phyloP scores from a whole-genome alignment of 2,113 vertebrate genomes.

The Carassius gibelio region DNA sequence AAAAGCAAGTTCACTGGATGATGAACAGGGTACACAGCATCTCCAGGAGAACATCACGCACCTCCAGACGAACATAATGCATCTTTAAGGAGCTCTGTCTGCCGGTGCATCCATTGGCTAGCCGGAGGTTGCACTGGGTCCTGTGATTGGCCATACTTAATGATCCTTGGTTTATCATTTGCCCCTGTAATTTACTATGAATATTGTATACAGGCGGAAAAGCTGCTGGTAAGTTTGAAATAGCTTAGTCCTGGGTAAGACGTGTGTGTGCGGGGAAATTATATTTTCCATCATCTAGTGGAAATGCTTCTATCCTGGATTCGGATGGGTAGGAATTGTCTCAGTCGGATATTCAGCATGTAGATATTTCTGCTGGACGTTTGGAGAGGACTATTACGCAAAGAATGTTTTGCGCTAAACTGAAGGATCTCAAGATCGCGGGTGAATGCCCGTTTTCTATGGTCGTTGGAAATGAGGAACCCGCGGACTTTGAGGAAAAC shows the following conservation, averaged over 20 bases:
- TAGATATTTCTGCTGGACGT: constrained; percentile 54
- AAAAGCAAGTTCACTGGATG: background rate
- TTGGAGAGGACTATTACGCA: constrained; percentile 48
- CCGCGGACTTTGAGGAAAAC: constrained; percentile 77
- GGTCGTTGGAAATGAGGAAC: constrained; percentile 74
- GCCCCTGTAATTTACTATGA: constrained; percentile 70
- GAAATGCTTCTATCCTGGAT: constrained; percentile 53
- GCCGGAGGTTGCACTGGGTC: constrained; percentile 45
- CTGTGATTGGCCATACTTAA: constrained; percentile 71
- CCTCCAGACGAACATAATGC: constrained; percentile 62
- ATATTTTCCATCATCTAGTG: background rate
- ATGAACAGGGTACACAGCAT: constrained; percentile 1
- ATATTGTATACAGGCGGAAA: constrained; percentile 66
- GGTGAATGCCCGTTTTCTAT: constrained; percentile 95
- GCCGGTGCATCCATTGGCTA: constrained; percentile 70
- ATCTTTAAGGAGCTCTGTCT: constrained; percentile 64
- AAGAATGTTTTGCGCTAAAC: constrained; percentile 95
- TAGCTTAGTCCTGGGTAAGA: constrained; percentile 44
- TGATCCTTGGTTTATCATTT: constrained; percentile 65
- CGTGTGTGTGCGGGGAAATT: constrained; percentile 39
- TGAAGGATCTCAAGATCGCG: constrained; percentile 93
- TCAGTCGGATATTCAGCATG: constrained; percentile 57
- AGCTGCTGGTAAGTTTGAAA: constrained; percentile 65
- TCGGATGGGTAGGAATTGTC: constrained; percentile 58
- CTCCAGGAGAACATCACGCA: constrained; percentile 27